Evolutionary conservation across 2,797 vertebrate genomes (phyloP), one percentile per base, ranked within the genome.

Genomic region (Acanthis flammea): DNA sequence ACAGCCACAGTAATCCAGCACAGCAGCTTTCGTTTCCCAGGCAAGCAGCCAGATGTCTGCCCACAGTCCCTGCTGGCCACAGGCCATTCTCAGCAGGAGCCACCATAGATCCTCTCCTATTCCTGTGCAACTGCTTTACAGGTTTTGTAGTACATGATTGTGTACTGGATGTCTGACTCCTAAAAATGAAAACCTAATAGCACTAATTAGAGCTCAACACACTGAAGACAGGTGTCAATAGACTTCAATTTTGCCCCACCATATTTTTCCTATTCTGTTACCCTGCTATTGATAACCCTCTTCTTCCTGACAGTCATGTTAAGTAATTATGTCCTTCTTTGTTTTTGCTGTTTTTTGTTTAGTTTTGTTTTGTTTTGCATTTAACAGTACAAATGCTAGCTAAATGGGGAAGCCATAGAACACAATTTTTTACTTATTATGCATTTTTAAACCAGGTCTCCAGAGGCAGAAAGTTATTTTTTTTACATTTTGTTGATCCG

Each of bases 71-170:
- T 3, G 5, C 7, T 1, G 4, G 12, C 19, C 25, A n/a, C 31
- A 44, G 31, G 15, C 12, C 23, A 16, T 8, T 28, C 30, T 6
- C 31, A 30, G 14, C 25, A 45, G 19, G 2, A 63, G 12, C 14
- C 39, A 30, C 6, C 7, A 42, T 19, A 65, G 22, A 9, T 6
- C 2, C 7, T 35, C 25, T 83, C 28, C 60, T 1, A 0, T 18
- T 17, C 19, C 17, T 0, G 0, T 2, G 3, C 15, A 70, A 48
- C 10, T 23, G 2, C 19, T 77, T 53, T 70, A 19, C 1, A 2
- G 6, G 4, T 57, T 75, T 53, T 65, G 4, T 31, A 9, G n/a
- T 12, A 42, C 8, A 27, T 1, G 1, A 11, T 27, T 70, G 10
- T 7, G 12, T 50, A 16, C 7, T 33, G 27, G 8, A 33, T 47